Conservation (phyloP, 1,140 invertebrate genomes). For the Eulimnadia texana region DNA sequence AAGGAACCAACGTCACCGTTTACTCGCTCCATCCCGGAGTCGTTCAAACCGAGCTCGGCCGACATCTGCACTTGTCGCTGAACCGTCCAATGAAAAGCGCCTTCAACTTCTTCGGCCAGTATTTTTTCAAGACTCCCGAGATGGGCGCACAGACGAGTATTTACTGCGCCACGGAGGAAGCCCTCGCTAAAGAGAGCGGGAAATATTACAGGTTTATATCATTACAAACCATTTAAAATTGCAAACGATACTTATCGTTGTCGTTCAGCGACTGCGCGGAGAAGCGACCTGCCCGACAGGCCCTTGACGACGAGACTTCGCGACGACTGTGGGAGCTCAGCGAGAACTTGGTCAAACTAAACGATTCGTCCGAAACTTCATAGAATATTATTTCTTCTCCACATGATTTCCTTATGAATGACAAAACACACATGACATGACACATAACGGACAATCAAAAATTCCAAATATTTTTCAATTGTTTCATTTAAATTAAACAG, state of each 20-base stretch:
- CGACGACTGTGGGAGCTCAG: constrained; percentile 63
- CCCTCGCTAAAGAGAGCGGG: constrained; percentile 45
- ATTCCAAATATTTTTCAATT: neutral
- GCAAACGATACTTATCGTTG: neutral
- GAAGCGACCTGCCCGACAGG: constrained; percentile 35
- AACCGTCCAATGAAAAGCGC: neutral
- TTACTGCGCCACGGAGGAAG: constrained; percentile 51
- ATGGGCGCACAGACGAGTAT: constrained; percentile 60
- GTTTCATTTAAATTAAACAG: neutral
- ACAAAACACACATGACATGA: neutral
- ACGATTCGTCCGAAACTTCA: neutral
- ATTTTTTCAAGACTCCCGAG: constrained; percentile 49
- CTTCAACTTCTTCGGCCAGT: constrained; percentile 57
- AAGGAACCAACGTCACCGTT: constrained; percentile 58
- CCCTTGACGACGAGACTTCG: constrained; percentile 41
- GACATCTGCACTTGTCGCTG: constrained; percentile 42
- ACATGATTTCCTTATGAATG: too few relatives aligned
- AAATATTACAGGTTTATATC: constrained; percentile 49
- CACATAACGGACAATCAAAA: neutral
- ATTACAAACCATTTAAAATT: neutral
- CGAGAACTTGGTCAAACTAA: constrained; percentile 39
- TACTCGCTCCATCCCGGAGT: constrained; percentile 77
- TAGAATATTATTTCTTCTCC: neutral
- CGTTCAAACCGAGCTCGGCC: constrained; percentile 60
- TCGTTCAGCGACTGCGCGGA: constrained; percentile 44